phyloP scores from a whole-genome alignment of 2,888 invertebrate species.

The Orchestes rusci region DNA sequence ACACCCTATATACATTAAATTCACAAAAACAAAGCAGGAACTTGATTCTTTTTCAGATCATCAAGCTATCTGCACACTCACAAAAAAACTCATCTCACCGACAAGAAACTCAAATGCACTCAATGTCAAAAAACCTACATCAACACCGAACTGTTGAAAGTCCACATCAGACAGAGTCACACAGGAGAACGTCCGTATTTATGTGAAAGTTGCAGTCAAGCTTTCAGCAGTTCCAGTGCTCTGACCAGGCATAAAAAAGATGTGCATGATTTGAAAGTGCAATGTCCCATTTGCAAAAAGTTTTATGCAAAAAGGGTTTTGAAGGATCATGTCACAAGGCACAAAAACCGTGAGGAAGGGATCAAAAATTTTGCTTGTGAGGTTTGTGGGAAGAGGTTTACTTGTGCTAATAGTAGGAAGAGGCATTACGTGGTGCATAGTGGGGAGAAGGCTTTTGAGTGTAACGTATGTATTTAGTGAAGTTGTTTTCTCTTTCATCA shows the following conservation, averaged over 20 bases:
- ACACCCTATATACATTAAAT: too few species aligned
- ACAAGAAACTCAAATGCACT: constrained; percentile 18
- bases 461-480: constrained; percentile 17
- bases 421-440: constrained; percentile 16
- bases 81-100: constrained; percentile 19
- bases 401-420: constrained; percentile 11
- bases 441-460: constrained; percentile 16
- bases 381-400: constrained; percentile 20
- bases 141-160: constrained; percentile 11
- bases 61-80: constrained; percentile 18
- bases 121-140: constrained; percentile 16
- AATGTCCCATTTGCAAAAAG: constrained; percentile 15
- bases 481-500: too few species aligned
- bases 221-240: constrained; percentile 15
- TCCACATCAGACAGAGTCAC: constrained; percentile 19
- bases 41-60: constrained; percentile 12
- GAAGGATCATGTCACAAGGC: constrained; percentile 17
- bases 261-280: constrained; percentile 20
- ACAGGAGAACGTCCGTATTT: constrained; percentile 22
- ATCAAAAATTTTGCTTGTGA: constrained; percentile 17
- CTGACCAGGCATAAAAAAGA: constrained; percentile 15
- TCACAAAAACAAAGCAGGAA: too few species aligned
- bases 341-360: constrained; percentile 14
- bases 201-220: constrained; percentile 22
- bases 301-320: constrained; percentile 4